Evolutionary conservation across 2,113 vertebrate species (phyloP).

Genomic region (Setophaga petechia): DNA sequence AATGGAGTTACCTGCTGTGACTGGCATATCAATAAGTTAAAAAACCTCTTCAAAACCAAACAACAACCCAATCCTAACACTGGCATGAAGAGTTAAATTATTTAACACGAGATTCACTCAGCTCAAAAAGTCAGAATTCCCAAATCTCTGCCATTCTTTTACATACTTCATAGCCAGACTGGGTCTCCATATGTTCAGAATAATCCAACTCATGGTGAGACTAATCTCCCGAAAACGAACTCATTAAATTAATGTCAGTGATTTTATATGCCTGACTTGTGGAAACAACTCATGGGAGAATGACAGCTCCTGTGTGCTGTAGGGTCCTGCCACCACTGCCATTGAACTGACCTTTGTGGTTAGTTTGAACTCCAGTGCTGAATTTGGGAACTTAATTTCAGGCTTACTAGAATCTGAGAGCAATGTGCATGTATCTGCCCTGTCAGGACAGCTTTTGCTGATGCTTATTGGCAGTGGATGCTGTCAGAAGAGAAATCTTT

Average conservation of each 20-base stretch:
- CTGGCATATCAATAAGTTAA: neutral
- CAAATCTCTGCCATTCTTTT: neutral
- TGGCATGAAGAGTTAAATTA: neutral
- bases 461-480: conserved; percentile 13
- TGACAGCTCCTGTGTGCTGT: neutral
- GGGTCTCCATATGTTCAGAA: conserved; percentile 29
- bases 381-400: neutral
- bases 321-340: neutral
- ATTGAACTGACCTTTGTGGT: neutral
- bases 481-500: neutral
- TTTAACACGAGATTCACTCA: neutral
- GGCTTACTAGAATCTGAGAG: neutral
- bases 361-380: neutral
- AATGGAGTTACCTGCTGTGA: neutral
- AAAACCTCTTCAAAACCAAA: neutral
- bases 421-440: neutral
- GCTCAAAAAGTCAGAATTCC: neutral
- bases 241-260: conserved; percentile 4
- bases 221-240: conserved; percentile 35
- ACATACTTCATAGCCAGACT: conserved; percentile 25
- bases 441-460: neutral
- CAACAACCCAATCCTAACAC: neutral
- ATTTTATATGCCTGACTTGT: neutral
- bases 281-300: neutral
- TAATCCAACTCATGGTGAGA: conserved; percentile 17